A percentile compares a stretch with the other conserved stretches of the same genome.
Conservation (phyloP, 2,113 vertebrate genomes). For the Lepus europaeus region DNA sequence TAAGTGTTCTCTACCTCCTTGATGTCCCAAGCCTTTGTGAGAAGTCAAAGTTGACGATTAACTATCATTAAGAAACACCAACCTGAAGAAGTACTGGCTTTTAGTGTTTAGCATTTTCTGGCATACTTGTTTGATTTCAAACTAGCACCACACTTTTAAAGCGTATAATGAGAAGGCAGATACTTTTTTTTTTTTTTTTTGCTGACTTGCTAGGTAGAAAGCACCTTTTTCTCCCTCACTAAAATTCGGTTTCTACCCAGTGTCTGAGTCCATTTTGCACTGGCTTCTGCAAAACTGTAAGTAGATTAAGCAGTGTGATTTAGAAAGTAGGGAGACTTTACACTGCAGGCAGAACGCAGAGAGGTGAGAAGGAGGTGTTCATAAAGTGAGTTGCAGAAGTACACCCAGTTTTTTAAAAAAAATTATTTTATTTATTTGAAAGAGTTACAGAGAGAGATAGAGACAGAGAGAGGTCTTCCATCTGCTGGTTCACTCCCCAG, state of each 20-base stretch:
- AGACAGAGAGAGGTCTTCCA: no score
- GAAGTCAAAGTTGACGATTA: neutral
- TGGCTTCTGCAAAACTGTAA: slow-evolving; percentile 42
- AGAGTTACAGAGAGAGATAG: no score
- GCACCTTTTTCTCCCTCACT: slow-evolving; percentile 15
- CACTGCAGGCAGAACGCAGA: neutral
- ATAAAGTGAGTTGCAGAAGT: neutral
- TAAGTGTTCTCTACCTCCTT: slow-evolving; percentile 33
- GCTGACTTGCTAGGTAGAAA: slow-evolving; percentile 58
- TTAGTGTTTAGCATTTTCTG: slow-evolving; percentile 51
- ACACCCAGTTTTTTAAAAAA: neutral
- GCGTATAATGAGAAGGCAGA: neutral
- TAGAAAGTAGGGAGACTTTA: slow-evolving; percentile 16
- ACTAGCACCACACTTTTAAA: slow-evolving; percentile 52
- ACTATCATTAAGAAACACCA: neutral
- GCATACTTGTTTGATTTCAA: slow-evolving; percentile 52
- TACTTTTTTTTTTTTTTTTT: slow-evolving; percentile 54
- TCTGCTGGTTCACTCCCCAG: no score
- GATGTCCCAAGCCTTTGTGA: neutral
- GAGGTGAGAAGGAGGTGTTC: slow-evolving; percentile 26
- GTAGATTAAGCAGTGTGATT: neutral
- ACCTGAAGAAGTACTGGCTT: neutral
- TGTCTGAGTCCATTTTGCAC: neutral
- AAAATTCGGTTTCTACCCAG: slow-evolving; percentile 30
- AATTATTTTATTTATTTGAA: neutral